These are phyloP conservation scores for Eutolmus rufibarbis DNA, from an alignment of 2,888 invertebrate genomes.

Conservation along the genomic window DNA sequence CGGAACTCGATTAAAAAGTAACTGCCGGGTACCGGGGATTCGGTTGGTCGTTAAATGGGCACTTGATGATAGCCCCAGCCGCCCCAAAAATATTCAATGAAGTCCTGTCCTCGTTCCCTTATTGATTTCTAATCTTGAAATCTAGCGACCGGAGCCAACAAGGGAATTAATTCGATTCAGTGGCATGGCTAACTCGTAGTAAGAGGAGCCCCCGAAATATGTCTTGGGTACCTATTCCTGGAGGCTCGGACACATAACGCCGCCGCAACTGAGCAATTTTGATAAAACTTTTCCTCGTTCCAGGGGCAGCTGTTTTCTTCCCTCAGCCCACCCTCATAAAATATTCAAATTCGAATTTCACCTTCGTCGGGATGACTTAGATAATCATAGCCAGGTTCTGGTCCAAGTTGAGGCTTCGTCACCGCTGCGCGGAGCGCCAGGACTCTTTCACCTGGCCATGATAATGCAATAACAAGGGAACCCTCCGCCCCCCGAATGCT, in stretches of 20 bases:
- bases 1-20: not conserved
- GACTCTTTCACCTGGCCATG: not conserved
- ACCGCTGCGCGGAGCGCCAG: not conserved
- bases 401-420: not conserved
- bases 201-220: not conserved
- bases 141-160: not conserved
- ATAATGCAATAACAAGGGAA: not conserved
- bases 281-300: not conserved
- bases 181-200: not conserved
- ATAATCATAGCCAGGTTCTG: not conserved
- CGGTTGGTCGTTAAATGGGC: not conserved
- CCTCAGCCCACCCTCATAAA: not conserved
- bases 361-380: not conserved
- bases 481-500: not conserved
- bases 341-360: constrained; percentile 13
- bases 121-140: not conserved
- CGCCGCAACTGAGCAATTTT: not conserved
- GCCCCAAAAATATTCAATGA: not conserved
- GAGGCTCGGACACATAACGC: not conserved
- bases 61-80: not conserved
- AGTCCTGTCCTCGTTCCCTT: not conserved
- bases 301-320: not conserved
- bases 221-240: not conserved
- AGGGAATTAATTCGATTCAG: not conserved
- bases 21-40: not conserved